Evolutionary conservation across 2,888 invertebrate genomes (phyloP).

Genomic region (Electrophaes corylata): DNA sequence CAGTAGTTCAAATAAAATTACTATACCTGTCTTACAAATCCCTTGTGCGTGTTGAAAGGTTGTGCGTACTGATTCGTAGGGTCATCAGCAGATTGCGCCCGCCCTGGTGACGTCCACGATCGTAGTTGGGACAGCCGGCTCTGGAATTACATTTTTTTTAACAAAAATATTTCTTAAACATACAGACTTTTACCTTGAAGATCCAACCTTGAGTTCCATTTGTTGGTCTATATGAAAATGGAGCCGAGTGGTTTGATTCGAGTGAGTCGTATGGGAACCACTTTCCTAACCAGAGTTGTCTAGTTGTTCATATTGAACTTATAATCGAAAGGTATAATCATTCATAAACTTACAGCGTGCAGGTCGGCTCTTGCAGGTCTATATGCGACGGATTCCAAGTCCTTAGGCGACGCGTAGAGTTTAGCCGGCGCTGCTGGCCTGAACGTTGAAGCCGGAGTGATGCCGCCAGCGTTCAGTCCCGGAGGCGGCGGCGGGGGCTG

Average conservation of each 20-base stretch:
- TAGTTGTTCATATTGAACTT: too few species aligned
- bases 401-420: slow-evolving; percentile 95
- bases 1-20: background rate
- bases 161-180: too few species aligned
- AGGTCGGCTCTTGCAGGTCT: slow-evolving; percentile 44
- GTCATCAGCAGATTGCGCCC: slow-evolving; percentile 70
- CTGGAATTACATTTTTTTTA: slow-evolving; percentile 39
- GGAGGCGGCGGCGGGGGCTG: slow-evolving; percentile 91
- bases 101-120: slow-evolving; percentile 62
- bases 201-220: too few species aligned
- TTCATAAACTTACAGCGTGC: slow-evolving; percentile 37
- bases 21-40: slow-evolving; percentile 65
- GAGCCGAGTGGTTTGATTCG: too few species aligned
- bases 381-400: slow-evolving; percentile 84
- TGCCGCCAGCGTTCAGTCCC: slow-evolving; percentile 32
- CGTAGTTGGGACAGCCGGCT: slow-evolving; percentile 85
- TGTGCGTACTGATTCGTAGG: slow-evolving; percentile 74
- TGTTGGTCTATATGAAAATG: too few species aligned
- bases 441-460: slow-evolving; percentile 92
- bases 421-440: slow-evolving; percentile 89
- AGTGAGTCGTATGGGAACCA: too few species aligned
- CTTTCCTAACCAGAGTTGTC: too few species aligned
- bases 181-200: too few species aligned
- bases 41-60: slow-evolving; percentile 71
- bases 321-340: too few species aligned